These are phyloP conservation scores for Meloe dianella DNA, from an alignment of 2,888 invertebrate genomes.

Conservation along the genomic window DNA sequence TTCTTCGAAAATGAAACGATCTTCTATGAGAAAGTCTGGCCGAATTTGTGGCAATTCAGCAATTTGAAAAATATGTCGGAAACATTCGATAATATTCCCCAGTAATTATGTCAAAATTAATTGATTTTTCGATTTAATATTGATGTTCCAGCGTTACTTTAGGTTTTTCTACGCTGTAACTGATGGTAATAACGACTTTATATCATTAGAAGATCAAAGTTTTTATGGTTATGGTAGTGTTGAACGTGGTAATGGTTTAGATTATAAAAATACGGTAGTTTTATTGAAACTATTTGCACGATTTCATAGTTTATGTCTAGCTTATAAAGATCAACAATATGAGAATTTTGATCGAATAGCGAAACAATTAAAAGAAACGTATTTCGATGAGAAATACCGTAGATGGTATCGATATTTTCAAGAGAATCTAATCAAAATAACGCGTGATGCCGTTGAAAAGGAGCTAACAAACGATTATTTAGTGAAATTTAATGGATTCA, in stretches of 20 bases:
- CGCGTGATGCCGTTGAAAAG: constrained; percentile 68
- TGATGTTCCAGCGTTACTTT: constrained; percentile 43
- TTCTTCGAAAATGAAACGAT: constrained; percentile 75
- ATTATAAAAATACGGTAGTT: constrained; percentile 48
- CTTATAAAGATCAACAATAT: constrained; percentile 56
- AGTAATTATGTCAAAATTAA: constrained; percentile 14
- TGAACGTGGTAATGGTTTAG: constrained; percentile 49
- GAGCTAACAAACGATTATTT: constrained; percentile 57
- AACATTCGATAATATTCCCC: constrained; percentile 33
- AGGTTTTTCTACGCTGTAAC: constrained; percentile 52
- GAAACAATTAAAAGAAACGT: constrained; percentile 59
- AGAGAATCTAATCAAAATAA: constrained; percentile 60
- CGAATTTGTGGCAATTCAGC: constrained; percentile 58
- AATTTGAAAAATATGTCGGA: constrained; percentile 42
- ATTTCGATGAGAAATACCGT: constrained; percentile 63
- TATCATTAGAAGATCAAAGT: constrained; percentile 58
- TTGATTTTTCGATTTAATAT: too few species aligned
- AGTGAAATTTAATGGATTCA: constrained; percentile 36
- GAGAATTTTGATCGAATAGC: constrained; percentile 50
- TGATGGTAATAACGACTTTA: constrained; percentile 59
- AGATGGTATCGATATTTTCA: constrained; percentile 66
- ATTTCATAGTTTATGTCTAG: constrained; percentile 60
- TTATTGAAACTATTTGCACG: constrained; percentile 56
- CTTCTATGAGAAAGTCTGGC: constrained; percentile 67
- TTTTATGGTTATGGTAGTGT: constrained; percentile 51